Evolutionary conservation across 2,113 vertebrate genomes (phyloP).

Genomic region (Epinephelus moara): DNA sequence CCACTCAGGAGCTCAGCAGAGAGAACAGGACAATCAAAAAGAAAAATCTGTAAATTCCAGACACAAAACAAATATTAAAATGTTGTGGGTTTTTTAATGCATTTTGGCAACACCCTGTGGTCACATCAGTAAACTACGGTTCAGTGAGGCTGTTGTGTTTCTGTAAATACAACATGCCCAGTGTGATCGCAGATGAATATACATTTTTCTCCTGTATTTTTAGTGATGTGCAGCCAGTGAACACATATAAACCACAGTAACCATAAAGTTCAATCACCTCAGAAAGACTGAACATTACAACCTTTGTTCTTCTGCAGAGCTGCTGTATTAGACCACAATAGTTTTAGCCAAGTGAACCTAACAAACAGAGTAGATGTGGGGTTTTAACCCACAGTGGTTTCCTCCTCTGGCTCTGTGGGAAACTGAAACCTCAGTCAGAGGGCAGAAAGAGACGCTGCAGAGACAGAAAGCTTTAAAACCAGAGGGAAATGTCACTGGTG

Average conservation of each 20-base stretch:
- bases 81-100: no score
- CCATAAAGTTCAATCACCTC: not conserved
- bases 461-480: not conserved
- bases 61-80: no score
- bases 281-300: not conserved
- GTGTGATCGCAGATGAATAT: no score
- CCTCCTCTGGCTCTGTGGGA: not conserved
- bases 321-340: not conserved
- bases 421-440: not conserved
- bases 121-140: not conserved
- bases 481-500: no score
- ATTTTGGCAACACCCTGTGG: conserved; percentile 7
- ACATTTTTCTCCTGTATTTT: no score
- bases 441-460: not conserved
- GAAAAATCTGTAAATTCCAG: no score
- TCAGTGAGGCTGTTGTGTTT: not conserved
- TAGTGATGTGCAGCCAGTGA: no score
- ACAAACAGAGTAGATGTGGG: not conserved
- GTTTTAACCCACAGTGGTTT: not conserved
- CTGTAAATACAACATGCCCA: no score
- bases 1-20: no score
- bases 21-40: no score
- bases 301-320: no score
- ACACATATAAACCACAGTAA: no score
- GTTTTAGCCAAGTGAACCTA: not conserved